Evolutionary conservation across 2,797 vertebrate genomes (phyloP).

Genomic region (Muscicapa striata): DNA sequence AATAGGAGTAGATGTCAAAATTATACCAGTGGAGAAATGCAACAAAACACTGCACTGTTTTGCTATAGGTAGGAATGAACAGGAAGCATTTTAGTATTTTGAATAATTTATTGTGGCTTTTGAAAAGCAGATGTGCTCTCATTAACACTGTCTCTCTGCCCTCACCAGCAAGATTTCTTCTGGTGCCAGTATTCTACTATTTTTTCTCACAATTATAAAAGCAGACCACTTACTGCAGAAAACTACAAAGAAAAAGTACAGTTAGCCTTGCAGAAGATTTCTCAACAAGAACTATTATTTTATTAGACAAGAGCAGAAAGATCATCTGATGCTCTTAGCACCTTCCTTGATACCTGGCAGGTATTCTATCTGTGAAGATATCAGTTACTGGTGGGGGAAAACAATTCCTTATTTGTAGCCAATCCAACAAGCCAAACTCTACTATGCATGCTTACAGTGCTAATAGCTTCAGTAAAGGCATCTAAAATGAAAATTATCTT

Average conservation of each 20-base stretch:
- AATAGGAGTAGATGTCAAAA: not conserved
- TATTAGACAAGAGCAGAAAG: not conserved
- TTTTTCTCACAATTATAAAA: conserved; percentile 5
- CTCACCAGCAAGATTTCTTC: not conserved
- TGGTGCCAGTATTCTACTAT: conserved; percentile 12
- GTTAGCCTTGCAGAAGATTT: not conserved
- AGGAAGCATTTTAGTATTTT: conserved; percentile 50
- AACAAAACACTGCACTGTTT: not conserved
- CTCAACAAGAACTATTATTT: not conserved
- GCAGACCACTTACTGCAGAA: not conserved
- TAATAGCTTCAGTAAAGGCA: not conserved
- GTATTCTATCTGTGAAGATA: not conserved
- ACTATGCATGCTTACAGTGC: not conserved
- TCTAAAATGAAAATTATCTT: not conserved
- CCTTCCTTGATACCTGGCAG: not conserved
- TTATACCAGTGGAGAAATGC: not conserved
- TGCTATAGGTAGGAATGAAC: conserved; percentile 13
- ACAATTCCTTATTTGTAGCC: not conserved
- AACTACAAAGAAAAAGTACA: not conserved
- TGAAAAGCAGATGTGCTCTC: conserved; percentile 47
- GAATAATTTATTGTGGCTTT: conserved; percentile 58
- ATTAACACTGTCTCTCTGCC: conserved; percentile 37
- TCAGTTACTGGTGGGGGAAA: not conserved
- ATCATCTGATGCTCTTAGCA: not conserved
- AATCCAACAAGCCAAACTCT: not conserved